phyloP scores from a whole-genome alignment of 2,113 vertebrate species.

The Pao palembangensis region DNA sequence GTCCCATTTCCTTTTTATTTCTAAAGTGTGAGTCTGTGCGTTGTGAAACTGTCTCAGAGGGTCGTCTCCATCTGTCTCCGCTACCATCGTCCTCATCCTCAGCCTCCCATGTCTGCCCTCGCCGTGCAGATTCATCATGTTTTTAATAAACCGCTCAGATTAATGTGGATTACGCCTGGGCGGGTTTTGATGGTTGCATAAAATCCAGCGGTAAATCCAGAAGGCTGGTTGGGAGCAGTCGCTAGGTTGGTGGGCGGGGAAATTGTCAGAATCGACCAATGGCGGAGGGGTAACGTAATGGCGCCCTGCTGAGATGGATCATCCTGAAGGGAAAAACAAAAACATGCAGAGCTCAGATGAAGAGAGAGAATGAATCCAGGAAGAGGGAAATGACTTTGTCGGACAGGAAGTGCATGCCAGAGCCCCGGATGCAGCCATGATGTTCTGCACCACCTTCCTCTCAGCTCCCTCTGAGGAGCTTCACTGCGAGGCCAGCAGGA shows the following conservation, averaged over 20 bases:
- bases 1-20: too few relatives aligned
- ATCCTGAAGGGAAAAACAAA: too few relatives aligned
- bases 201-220: conserved; percentile 63
- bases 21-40: too few relatives aligned
- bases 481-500: conserved; percentile 38
- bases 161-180: conserved; percentile 70
- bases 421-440: conserved; percentile 39
- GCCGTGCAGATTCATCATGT: conserved; percentile 39
- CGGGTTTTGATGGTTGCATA: conserved; percentile 77
- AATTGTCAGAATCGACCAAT: conserved; percentile 17
- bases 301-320: conserved; percentile 12
- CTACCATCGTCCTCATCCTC: neutral
- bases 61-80: conserved; percentile 4
- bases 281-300: neutral
- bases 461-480: conserved; percentile 72
- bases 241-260: conserved; percentile 69
- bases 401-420: neutral
- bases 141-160: conserved; percentile 58
- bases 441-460: conserved; percentile 79
- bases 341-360: neutral
- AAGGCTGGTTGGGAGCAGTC: conserved; percentile 62
- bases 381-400: conserved; percentile 9
- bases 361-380: conserved; percentile 28
- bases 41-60: neutral
- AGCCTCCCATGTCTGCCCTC: conserved; percentile 7